A percentile compares a stretch with the other conserved stretches of the same genome.
Evolutionary conservation across 2,113 vertebrate genomes (phyloP).

Genomic region (Pterocles orientalis): DNA sequence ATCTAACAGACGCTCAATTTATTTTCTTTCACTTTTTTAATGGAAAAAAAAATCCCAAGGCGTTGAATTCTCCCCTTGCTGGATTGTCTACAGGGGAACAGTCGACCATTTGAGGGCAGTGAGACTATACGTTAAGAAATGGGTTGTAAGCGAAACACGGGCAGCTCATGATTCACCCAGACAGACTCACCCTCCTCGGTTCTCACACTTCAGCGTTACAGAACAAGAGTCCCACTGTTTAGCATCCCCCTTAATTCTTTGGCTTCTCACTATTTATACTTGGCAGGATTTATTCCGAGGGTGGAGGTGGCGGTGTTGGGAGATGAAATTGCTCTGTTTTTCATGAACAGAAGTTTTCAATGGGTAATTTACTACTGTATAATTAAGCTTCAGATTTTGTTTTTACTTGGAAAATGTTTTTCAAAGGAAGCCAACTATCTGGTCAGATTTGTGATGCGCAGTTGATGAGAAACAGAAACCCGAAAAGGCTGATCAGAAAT

Average conservation of each 20-base stretch:
- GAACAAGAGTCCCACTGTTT: constrained; percentile 18
- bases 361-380: background rate
- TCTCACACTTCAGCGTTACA: background rate
- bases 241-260: background rate
- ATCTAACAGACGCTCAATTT: background rate
- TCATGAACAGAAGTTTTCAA: background rate
- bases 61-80: background rate
- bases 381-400: background rate
- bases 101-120: background rate
- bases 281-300: background rate
- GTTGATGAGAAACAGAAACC: constrained; percentile 9
- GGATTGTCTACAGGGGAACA: background rate
- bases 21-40: background rate
- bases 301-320: background rate
- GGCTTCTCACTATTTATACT: background rate
- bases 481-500: background rate
- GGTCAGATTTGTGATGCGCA: background rate
- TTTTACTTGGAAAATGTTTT: constrained; percentile 11
- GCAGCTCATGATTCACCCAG: background rate
- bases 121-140: background rate
- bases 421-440: background rate
- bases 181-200: background rate
- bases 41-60: background rate
- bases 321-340: constrained; percentile 14
- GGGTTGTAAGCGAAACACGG: background rate